These are phyloP conservation scores for Chlorops oryzae DNA, from an alignment of 1,140 invertebrate genomes.

Conservation along the genomic window DNA sequence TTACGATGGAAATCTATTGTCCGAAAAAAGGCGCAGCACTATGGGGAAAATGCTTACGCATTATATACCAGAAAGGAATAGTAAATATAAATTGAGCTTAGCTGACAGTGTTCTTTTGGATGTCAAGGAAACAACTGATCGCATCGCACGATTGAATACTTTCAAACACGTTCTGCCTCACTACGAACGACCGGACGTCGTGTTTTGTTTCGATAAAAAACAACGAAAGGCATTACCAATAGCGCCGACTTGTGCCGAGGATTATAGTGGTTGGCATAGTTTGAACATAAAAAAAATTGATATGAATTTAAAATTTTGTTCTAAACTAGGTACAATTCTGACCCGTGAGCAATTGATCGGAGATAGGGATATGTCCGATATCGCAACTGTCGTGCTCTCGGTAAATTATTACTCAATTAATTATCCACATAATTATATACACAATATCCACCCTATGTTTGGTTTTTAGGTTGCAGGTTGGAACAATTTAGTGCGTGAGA, in stretches of 20 bases:
- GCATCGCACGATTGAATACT: slow-evolving; percentile 24
- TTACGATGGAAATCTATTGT: slow-evolving; percentile 52
- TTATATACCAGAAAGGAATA: slow-evolving; percentile 47
- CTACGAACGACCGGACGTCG: slow-evolving; percentile 48
- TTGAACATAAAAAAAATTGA: background rate
- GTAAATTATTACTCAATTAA: no score
- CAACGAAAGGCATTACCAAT: slow-evolving; percentile 18
- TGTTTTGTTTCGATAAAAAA: slow-evolving; percentile 34
- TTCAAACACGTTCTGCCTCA: slow-evolving; percentile 55
- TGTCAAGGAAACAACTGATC: slow-evolving; percentile 34
- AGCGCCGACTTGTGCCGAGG: slow-evolving; percentile 18
- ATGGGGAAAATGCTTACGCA: slow-evolving; percentile 49
- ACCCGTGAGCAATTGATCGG: slow-evolving; percentile 44
- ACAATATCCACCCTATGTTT: no score
- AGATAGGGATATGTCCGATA: slow-evolving; percentile 16
- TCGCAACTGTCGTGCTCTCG: slow-evolving; percentile 49
- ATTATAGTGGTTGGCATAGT: slow-evolving; percentile 25
- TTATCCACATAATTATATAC: no score
- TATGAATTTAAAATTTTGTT: slow-evolving; percentile 2
- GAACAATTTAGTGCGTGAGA: slow-evolving; percentile 47
- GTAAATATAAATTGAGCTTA: slow-evolving; percentile 42
- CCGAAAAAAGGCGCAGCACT: slow-evolving; percentile 32
- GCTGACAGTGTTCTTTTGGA: slow-evolving; percentile 50
- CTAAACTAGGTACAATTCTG: slow-evolving; percentile 22
- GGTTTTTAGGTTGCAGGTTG: slow-evolving; percentile 47